phyloP scores from a whole-genome alignment of 2,113 vertebrate species.

The Nymphicus hollandicus region DNA sequence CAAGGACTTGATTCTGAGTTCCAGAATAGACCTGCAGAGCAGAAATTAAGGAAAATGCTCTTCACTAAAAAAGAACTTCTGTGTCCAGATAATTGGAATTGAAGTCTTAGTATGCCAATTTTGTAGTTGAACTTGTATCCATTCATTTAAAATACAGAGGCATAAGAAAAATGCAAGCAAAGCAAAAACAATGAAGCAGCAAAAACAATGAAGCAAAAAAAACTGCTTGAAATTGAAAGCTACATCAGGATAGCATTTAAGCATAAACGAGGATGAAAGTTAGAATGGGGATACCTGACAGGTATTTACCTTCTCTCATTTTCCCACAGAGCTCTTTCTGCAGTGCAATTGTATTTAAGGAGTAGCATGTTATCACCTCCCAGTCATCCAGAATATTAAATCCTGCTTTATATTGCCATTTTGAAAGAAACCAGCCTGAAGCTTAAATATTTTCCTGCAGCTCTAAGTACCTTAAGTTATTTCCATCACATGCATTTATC shows the following conservation, averaged over 20 bases:
- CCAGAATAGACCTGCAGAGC: background rate
- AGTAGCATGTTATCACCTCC: background rate
- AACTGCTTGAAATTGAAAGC: background rate
- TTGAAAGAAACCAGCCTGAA: background rate
- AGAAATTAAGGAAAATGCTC: background rate
- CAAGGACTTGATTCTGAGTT: background rate
- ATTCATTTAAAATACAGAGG: background rate
- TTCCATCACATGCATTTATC: fast-evolving
- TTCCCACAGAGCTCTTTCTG: background rate
- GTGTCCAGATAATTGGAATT: background rate
- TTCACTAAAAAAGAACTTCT: background rate
- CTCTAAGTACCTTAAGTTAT: background rate
- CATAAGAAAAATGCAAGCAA: background rate
- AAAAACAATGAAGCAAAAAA: background rate
- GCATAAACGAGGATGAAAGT: background rate
- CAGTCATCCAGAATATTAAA: background rate
- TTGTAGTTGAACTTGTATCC: background rate
- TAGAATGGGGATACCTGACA: background rate
- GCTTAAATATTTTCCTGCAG: background rate
- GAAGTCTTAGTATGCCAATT: background rate
- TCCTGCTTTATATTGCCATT: background rate
- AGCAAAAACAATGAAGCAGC: background rate
- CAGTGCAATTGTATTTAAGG: background rate
- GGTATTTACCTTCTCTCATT: background rate
- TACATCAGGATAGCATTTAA: background rate